Conservation (phyloP, 1,140 invertebrate species). For the Drosophila willistoni region DNA sequence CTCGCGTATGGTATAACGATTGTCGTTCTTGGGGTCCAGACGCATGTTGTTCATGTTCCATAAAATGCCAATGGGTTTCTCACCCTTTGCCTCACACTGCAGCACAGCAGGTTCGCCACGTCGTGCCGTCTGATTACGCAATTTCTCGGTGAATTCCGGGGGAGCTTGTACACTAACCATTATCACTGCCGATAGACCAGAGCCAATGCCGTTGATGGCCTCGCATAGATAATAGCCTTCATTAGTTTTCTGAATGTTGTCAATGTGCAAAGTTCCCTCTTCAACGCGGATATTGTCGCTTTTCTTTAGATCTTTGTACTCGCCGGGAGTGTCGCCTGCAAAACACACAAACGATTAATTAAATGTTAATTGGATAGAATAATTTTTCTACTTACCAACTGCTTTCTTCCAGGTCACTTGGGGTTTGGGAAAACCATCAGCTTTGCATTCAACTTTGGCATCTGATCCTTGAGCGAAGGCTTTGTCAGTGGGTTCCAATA, state of each 20-base stretch:
- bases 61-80: conserved; percentile 97
- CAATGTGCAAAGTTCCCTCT: conserved; percentile 94
- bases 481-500: conserved; percentile 96
- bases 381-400: conserved; percentile 87
- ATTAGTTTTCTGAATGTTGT: conserved; percentile 95
- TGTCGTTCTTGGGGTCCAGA: conserved; percentile 93
- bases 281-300: conserved; percentile 95
- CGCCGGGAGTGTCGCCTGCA: conserved; percentile 92
- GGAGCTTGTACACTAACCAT: conserved; percentile 97
- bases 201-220: conserved; percentile 97
- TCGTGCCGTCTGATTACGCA: conserved; percentile 94
- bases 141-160: conserved; percentile 96
- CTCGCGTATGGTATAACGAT: conserved; percentile 95
- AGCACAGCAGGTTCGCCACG: conserved; percentile 95
- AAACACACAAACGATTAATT: too few relatives aligned
- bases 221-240: conserved; percentile 98
- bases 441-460: conserved; percentile 97
- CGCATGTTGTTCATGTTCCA: conserved; percentile 98
- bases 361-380: too few relatives aligned
- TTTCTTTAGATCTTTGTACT: conserved; percentile 95
- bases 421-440: conserved; percentile 96
- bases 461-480: conserved; percentile 96
- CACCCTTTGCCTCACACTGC: conserved; percentile 97
- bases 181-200: conserved; percentile 95
- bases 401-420: conserved; percentile 97